Evolutionary conservation across 2,888 invertebrate species (phyloP), one percentile per base, ranked within the genome.

Genomic region (Zootermopsis nevadensis): DNA sequence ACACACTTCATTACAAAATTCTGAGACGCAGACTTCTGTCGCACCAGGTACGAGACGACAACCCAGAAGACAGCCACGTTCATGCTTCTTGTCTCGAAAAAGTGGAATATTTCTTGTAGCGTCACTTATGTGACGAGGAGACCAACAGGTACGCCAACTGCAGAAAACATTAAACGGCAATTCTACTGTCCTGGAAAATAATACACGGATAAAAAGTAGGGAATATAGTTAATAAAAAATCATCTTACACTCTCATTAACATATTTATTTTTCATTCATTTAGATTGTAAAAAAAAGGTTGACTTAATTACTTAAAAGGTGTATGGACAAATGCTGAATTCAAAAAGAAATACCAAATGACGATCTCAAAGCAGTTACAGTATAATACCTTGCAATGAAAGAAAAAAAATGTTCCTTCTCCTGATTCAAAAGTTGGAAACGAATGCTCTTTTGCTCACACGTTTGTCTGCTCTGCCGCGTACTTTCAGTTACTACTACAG

Each of bases 371-470:
- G 79, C 79, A 79, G 79, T 79, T 79, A 79, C 22, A 79, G 19
- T 33, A 33, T 79, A 60, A 79, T 35, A 79, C 55, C 60, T 35
- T 22, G 35, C 79, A 60, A 79, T 60, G 60, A 60, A 79, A 79
- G 79, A 79, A 79, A 79, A 77, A 77, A 77, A n/a, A 10, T 38
- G 10, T 31, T 79, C 79, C 79, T 66, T 79, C 74, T 77, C 79
- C 79, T 33, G n/a, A 79, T 79, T 79, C 38, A 33, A 77, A 77
- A 79, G 33, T 60, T 79, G 79, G 79, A 79, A 79, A 79, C 66
- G 22, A 79, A 79, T 79, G 79, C 79, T 79, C 79, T 79, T 79
- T 79, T 79, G 79, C 79, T 79, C 79, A 79, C 48, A 77, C 55
- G 77, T 77, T 79, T 60, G 79, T 79, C 79, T 79, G 60, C 27